Base-by-base conservation (phyloP, 1,140 invertebrate species). In the Limonius californicus region DNA sequence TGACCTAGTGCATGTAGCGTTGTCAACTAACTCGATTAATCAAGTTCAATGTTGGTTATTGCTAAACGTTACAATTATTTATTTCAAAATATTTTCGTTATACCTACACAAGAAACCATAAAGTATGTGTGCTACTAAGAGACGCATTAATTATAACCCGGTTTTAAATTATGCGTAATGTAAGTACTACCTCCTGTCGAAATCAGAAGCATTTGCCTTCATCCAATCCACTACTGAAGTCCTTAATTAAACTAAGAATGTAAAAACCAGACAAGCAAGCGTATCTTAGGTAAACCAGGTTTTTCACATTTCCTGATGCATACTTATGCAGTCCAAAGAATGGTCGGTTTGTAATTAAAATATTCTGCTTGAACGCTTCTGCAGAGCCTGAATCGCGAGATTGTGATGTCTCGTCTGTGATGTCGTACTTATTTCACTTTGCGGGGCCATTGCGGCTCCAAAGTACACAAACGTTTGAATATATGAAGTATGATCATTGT, bases 341-440 rank as follows among this genome's bases (percentile, higher is more conserved):
- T 42, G 21, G 19, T 19, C 42, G 47, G 50, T 59, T 55, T 59
- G 61, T 66, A 66, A 66, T 66, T 66, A 66, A 66, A 66, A 66
- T 66, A 63, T 66, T 66, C 61, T 57, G 65, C 65, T 60, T 54
- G 57, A 23, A 63, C 61, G 58, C 61, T 45, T 54, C 45, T 56
- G 19, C 59, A 65, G 39, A 62, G 54, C 42, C 23, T 54, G 19
- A 54, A 35, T 30, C n/a, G 20, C 59, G 21, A 61, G 23, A 35
- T 54, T 54, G 30, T 54, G 47, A 30, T 42, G 27, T 27, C 27
- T 21, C 23, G 16, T 12, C 18, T 42, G 23, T 54, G 43, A 54
- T 54, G 50, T 54, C 16, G 23, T 27, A 27, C 23, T 54, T 54
- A 54, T 54, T 54, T 54, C 16, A 12, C 50, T 54, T 54, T 54